phyloP scores from a whole-genome alignment of 2,888 invertebrate species.

The Chaetogeoica ovagalla region DNA sequence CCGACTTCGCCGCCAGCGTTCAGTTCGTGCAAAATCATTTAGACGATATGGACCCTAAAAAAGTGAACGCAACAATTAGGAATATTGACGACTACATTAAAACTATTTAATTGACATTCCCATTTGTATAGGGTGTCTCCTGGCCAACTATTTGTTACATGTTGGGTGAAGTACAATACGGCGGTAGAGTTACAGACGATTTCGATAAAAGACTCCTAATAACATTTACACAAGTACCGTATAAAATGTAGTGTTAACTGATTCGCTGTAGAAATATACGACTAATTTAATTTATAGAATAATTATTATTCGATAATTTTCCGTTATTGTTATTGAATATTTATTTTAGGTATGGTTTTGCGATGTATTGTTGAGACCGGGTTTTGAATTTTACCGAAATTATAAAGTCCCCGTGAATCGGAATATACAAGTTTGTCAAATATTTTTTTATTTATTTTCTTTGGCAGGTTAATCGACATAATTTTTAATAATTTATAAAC shows the following conservation, averaged over 20 bases:
- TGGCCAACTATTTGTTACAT: slow-evolving; percentile 98
- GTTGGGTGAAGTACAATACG: slow-evolving; percentile 87
- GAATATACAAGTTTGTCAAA: slow-evolving; percentile 65
- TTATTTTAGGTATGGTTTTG: slow-evolving; percentile 81
- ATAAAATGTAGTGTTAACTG: no score
- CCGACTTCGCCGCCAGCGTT: slow-evolving; percentile 92
- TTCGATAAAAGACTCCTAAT: slow-evolving; percentile 91
- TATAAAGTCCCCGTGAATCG: slow-evolving; percentile 88
- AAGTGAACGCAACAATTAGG: slow-evolving; percentile 60
- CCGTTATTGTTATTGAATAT: background rate
- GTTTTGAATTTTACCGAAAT: slow-evolving; percentile 91
- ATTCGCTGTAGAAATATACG: no score
- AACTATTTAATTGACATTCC: no score
- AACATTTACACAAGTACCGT: slow-evolving; percentile 76
- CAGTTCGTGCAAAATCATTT: slow-evolving; percentile 96
- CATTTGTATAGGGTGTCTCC: slow-evolving; percentile 73
- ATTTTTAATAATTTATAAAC: background rate
- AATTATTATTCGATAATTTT: background rate
- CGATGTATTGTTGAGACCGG: slow-evolving; percentile 80
- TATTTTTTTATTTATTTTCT: no score
- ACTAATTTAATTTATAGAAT: no score
- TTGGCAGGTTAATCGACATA: no score
- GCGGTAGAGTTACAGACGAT: slow-evolving; percentile 94
- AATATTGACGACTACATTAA: no score
- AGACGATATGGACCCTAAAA: slow-evolving; percentile 95